Conservation (phyloP, 2,113 vertebrate genomes). For the Corvus cornix region DNA sequence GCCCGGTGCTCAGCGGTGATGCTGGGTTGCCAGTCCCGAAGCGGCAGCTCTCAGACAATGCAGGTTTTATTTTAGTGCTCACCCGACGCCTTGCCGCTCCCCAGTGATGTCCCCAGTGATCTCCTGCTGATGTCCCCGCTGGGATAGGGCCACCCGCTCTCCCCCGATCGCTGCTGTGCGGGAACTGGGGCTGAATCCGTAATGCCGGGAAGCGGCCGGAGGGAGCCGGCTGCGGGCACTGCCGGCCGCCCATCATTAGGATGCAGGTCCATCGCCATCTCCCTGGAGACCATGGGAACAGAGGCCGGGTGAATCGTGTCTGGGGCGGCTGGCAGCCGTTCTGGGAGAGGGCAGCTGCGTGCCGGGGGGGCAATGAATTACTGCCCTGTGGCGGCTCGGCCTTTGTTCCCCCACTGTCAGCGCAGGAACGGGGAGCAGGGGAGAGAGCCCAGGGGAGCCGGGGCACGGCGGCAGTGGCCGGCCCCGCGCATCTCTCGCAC, state of each 20-base stretch:
- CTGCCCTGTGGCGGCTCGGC: neutral
- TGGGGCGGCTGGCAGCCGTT: constrained; percentile 5
- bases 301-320: neutral
- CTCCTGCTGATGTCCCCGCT: neutral
- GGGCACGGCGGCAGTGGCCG: neutral
- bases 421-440: neutral
- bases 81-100: neutral
- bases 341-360: constrained; percentile 27
- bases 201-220: neutral
- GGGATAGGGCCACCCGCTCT: neutral
- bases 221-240: neutral
- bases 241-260: neutral
- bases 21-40: neutral
- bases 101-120: neutral
- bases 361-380: neutral
- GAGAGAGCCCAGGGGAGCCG: neutral
- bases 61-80: neutral
- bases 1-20: accelerated
- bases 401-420: constrained; percentile 16
- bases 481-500: neutral
- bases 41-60: neutral
- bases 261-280: constrained; percentile 47
- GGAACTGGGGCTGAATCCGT: neutral
- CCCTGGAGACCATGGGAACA: constrained; percentile 19
- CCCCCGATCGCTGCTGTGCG: accelerated